Conservation (phyloP, 2,888 invertebrate genomes). For the Altica lythri region DNA sequence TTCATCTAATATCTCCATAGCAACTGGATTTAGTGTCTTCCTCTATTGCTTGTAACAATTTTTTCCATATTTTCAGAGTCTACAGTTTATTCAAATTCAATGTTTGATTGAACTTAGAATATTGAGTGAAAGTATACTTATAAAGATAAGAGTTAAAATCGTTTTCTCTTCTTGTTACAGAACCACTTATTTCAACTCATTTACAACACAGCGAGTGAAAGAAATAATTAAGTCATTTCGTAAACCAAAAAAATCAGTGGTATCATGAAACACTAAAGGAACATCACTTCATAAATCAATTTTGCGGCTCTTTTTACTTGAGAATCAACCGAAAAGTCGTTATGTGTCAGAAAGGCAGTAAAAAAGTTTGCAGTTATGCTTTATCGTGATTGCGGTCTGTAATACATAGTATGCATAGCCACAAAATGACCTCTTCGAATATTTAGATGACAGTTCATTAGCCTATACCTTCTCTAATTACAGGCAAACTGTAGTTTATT, state of each 20-base stretch:
- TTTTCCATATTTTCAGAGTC: too few relatives aligned
- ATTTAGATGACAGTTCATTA: conserved; percentile 27
- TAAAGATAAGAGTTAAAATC: too few relatives aligned
- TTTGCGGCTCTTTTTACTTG: conserved; percentile 2
- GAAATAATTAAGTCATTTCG: conserved; percentile 10
- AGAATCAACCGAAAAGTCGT: conserved; percentile 9
- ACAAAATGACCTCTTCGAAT: conserved; percentile 16
- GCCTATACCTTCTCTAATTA: conserved; percentile 17
- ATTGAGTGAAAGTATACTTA: too few relatives aligned
- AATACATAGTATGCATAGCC: conserved; percentile 12
- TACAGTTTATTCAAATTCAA: too few relatives aligned
- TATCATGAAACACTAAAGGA: conserved; percentile 8
- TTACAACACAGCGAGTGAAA: too few relatives aligned
- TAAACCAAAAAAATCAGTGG: conserved; percentile 10
- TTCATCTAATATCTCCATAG: too few relatives aligned
- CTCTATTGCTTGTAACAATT: too few relatives aligned
- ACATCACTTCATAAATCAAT: conserved; percentile 17
- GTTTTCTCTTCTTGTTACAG: too few relatives aligned
- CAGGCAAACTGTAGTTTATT: too few relatives aligned
- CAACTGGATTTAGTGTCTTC: too few relatives aligned
- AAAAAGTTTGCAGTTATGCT: conserved; percentile 2
- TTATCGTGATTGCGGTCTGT: conserved; percentile 18
- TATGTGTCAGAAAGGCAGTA: conserved; percentile 11
- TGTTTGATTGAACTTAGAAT: too few relatives aligned
- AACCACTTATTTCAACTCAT: too few relatives aligned